Conservation (phyloP, 1,140 invertebrate genomes). For the Rhizoglyphus robini region DNA sequence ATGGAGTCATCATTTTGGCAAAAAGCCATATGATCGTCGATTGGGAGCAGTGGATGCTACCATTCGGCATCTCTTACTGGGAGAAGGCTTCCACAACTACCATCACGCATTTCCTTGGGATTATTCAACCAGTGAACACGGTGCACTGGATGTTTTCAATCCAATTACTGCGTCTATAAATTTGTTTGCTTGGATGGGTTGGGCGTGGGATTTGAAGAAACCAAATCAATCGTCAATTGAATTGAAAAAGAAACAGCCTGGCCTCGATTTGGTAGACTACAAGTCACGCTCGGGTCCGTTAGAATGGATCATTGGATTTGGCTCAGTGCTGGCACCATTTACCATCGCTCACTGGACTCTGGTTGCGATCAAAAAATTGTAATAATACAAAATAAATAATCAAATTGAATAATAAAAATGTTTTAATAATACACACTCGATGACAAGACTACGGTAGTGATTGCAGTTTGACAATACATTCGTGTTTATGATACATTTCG, state of each 20-base stretch:
- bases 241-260: neutral
- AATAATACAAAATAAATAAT: no score
- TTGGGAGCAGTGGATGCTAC: constrained; percentile 42
- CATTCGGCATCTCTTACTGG: constrained; percentile 38
- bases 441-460: no score
- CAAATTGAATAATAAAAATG: no score
- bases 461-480: no score
- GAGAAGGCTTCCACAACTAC: constrained; percentile 46
- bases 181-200: constrained; percentile 37
- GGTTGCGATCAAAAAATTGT: no score
- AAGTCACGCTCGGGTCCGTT: neutral
- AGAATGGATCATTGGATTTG: neutral
- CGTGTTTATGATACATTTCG: no score
- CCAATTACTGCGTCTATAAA: constrained; percentile 42
- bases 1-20: constrained; percentile 40
- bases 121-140: constrained; percentile 38
- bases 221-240: constrained; percentile 18
- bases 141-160: constrained; percentile 39
- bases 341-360: no score
- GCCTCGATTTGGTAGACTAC: neutral
- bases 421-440: no score
- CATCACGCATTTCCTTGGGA: constrained; percentile 45
- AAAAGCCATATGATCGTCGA: constrained; percentile 33
- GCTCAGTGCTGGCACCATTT: neutral
- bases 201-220: constrained; percentile 38